Conservation (phyloP, 1,140 invertebrate genomes). For the Lucilia cuprina region DNA sequence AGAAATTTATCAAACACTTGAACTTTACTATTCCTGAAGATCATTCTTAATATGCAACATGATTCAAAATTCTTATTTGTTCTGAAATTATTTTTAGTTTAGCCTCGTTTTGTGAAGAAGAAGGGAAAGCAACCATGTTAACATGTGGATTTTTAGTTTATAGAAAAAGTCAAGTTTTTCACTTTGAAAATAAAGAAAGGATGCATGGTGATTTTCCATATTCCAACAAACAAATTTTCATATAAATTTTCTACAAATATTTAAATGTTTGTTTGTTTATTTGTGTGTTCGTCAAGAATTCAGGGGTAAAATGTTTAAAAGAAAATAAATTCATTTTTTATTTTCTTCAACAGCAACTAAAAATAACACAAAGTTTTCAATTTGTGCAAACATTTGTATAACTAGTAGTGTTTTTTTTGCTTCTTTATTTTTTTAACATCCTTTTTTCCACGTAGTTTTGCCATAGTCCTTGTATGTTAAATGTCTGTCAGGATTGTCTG, state of each 20-base stretch:
- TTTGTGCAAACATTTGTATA: slow-evolving; percentile 40
- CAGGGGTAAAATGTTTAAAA: not conserved
- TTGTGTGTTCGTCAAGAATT: not conserved
- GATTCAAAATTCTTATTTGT: no score
- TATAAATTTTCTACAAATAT: no score
- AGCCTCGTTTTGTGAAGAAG: no score
- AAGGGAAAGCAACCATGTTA: not conserved
- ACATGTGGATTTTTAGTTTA: not conserved
- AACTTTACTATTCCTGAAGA: no score
- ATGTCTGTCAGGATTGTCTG: slow-evolving; percentile 45
- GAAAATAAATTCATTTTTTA: slow-evolving; percentile 4
- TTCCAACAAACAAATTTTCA: no score
- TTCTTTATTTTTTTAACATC: not conserved
- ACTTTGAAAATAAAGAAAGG: not conserved
- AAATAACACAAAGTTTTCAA: not conserved
- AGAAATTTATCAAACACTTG: no score
- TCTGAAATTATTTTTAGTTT: no score
- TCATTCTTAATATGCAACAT: no score
- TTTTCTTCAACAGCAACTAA: not conserved
- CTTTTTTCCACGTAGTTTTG: not conserved
- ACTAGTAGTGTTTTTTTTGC: slow-evolving; percentile 54
- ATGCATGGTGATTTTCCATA: no score
- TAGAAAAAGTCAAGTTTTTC: not conserved
- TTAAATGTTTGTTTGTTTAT: no score
- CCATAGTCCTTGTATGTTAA: not conserved